These are phyloP conservation scores for Cryptoblepharus egeriae DNA, from an alignment of 2,797 vertebrate species.

Conservation along the genomic window DNA sequence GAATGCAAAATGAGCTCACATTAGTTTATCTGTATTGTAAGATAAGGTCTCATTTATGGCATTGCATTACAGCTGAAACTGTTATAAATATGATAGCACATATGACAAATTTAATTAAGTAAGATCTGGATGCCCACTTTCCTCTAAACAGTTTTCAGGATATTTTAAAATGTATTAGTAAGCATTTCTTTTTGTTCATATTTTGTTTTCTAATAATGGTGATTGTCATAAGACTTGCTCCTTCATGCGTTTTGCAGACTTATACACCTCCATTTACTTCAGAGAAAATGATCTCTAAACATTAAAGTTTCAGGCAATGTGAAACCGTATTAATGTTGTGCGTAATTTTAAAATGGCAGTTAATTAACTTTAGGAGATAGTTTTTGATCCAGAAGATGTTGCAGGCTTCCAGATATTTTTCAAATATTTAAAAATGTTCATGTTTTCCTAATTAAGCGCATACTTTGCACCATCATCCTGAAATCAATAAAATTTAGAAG, in stretches of 20 bases:
- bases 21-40: background rate
- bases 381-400: background rate
- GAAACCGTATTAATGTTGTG: background rate
- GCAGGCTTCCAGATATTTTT: background rate
- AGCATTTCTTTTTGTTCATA: background rate
- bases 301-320: background rate
- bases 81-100: too few species aligned
- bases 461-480: background rate
- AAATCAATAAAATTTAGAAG: too few species aligned
- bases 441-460: background rate
- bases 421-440: background rate
- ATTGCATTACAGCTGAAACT: background rate
- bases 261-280: too few species aligned
- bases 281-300: background rate
- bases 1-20: background rate
- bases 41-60: background rate
- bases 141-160: background rate
- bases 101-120: background rate
- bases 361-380: background rate
- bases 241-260: too few species aligned
- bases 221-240: background rate
- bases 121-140: background rate
- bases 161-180: background rate
- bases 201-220: background rate
- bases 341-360: background rate